Conservation (phyloP, 37 sponge, comb jelly and placozoan genomes). For the Haliclona indistincta region DNA sequence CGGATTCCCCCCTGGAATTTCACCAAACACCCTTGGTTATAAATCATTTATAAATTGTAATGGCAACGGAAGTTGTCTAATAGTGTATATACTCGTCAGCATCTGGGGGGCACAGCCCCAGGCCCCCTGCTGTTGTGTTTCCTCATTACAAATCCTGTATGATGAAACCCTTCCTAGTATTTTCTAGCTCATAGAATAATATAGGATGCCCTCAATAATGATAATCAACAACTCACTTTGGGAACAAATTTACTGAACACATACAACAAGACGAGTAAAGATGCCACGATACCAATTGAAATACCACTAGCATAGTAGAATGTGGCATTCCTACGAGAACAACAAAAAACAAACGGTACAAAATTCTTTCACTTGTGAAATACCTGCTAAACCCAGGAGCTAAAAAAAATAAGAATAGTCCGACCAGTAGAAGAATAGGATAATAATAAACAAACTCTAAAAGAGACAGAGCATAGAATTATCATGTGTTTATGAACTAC, state of each 20-base stretch:
- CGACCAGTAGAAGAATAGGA: conserved; percentile 40
- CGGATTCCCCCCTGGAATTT: no score
- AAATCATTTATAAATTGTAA: no score
- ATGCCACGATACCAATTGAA: conserved; percentile 64
- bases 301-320: conserved; percentile 60
- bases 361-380: not conserved
- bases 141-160: no score
- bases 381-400: conserved; percentile 62
- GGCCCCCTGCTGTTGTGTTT: no score
- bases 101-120: no score
- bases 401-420: conserved; percentile 34
- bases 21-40: no score
- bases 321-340: conserved; percentile 31
- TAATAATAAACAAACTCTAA: not conserved
- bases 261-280: conserved; percentile 63
- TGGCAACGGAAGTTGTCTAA: no score
- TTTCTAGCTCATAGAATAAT: no score
- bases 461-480: not conserved
- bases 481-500: not conserved
- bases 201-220: no score
- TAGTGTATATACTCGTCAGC: no score
- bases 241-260: conserved; percentile 66
- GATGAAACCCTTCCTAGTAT: no score
- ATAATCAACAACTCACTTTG: conserved; percentile 21
- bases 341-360: not conserved